Base-by-base conservation (phyloP, 2,888 invertebrate species). In the Salticus scenicus region DNA sequence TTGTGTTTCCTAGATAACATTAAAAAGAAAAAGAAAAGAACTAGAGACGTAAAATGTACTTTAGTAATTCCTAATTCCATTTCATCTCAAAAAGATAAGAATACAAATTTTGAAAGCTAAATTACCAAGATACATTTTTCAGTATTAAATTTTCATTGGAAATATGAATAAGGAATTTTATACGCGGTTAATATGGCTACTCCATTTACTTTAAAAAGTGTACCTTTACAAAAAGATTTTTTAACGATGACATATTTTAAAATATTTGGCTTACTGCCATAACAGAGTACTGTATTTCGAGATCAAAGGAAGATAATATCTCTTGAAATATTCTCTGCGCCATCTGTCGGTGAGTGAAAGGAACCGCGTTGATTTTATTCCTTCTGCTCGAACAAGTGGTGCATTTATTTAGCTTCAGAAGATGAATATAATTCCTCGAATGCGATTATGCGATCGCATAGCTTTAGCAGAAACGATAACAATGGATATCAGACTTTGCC, bases 361-460 rank as follows among this genome's bases (percentile, higher is more conserved):
- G 27, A 37, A 42, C 17, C 70, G 20, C 42, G 70, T 70, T 42
- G 70, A n/a, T 37, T 70, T 70, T 42, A 70, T 70, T 70, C 41
- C 17, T 67, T 20, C 33, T 28, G 24, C 24, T 37, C 37, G 10
- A 33, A 33, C 67, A 67, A 67, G 67, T 67, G 33, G 33, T 20
- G 30, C 64, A 17, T 47, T 17, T 47, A 47, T 17, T 17, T 17
- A 14, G 14, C 2, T 24, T 24, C 1, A 1, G 24, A 57, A 57
- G 24, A 57, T 24, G 17, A 24, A 57, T 57, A 57, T 57, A 4
- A 57, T 24, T 57, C 24, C 24, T 57, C 24, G 24, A 24, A 57
- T 57, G 57, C 24, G 57, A 57, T 57, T 57, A 57, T 24, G 57
- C 57, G 5, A 24, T 57, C 24, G 17, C 4, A 1, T 24, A 17